A percentile compares a stretch with the other conserved stretches of the same genome.
Conservation (phyloP, 2,797 vertebrate species). For the Gymnocypris eckloni region DNA sequence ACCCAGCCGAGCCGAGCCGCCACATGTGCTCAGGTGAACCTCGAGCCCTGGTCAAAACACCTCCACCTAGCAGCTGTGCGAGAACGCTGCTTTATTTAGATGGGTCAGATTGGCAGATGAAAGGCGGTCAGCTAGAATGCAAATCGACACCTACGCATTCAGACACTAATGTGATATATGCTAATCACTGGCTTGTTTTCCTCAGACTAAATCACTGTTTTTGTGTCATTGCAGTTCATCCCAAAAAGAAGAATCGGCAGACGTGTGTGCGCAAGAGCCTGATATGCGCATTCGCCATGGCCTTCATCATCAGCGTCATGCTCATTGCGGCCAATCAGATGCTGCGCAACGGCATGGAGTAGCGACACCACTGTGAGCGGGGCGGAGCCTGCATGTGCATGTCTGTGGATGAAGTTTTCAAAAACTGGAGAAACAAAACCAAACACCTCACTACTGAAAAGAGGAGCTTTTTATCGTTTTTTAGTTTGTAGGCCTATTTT, state of each 20-base stretch:
- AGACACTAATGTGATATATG: conserved; percentile 1
- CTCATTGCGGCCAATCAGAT: conserved; percentile 99
- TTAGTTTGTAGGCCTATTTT: conserved; percentile 47
- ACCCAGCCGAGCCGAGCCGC: conserved; percentile 10
- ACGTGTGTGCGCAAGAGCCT: conserved; percentile 97
- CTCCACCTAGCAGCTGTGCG: conserved; percentile 7
- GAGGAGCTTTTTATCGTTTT: conserved; percentile 57
- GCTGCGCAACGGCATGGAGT: conserved; percentile 99
- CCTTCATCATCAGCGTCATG: conserved; percentile 99
- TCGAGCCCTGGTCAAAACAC: neutral
- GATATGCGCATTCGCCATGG: conserved; percentile 99
- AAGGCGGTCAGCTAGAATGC: conserved; percentile 39
- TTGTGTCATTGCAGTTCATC: conserved; percentile 71
- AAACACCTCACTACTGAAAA: conserved; percentile 57
- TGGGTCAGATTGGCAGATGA: conserved; percentile 40
- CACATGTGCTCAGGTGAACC: conserved; percentile 48
- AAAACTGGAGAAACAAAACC: conserved; percentile 61
- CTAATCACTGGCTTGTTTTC: conserved; percentile 6
- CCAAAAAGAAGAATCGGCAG: conserved; percentile 89
- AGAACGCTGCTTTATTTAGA: conserved; percentile 30
- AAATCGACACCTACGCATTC: conserved; percentile 38
- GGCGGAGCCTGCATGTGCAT: conserved; percentile 83
- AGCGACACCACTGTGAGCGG: conserved; percentile 81
- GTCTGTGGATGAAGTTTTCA: conserved; percentile 80
- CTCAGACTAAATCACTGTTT: conserved; percentile 14